These are phyloP conservation scores for Brachionus angularis DNA, from an alignment of 1,140 invertebrate genomes.

Conservation along the genomic window DNA sequence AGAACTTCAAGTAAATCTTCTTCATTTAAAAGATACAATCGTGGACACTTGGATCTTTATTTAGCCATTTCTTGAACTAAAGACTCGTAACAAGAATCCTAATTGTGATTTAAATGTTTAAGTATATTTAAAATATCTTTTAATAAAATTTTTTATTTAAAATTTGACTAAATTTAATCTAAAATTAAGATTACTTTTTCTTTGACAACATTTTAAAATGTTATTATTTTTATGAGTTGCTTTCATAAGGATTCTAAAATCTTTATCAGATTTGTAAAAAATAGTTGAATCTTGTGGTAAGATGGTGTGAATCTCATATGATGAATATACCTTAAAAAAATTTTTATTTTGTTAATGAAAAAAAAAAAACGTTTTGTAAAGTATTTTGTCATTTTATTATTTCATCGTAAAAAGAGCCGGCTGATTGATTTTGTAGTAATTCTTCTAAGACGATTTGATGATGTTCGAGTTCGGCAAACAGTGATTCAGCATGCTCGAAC, in stretches of 20 bases:
- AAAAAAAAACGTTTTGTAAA: conserved; percentile 50
- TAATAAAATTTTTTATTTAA: background rate
- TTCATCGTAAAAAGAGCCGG: conserved; percentile 57
- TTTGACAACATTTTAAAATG: conserved; percentile 56
- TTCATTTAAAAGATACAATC: conserved; percentile 28
- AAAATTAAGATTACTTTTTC: conserved; percentile 51
- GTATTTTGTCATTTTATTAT: conserved; percentile 58
- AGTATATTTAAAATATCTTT: conserved; percentile 53
- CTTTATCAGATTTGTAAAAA: conserved; percentile 52
- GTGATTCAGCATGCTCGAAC: conserved; percentile 52
- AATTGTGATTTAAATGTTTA: conserved; percentile 51
- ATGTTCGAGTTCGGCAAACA: conserved; percentile 56
- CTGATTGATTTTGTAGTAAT: conserved; percentile 55
- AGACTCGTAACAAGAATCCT: conserved; percentile 51
- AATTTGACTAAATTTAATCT: background rate
- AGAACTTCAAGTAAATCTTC: conserved; percentile 39
- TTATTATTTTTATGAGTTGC: conserved; percentile 58
- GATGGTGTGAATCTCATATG: conserved; percentile 51
- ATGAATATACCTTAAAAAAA: conserved; percentile 52
- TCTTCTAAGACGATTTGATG: conserved; percentile 57
- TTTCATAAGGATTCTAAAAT: conserved; percentile 55
- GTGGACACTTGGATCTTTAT: conserved; percentile 24
- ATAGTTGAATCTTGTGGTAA: conserved; percentile 52
- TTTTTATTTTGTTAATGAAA: no score
- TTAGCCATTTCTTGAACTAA: conserved; percentile 24